phyloP scores from a whole-genome alignment of 1,140 invertebrate species.

The Scaptodrosophila lebanonensis region DNA sequence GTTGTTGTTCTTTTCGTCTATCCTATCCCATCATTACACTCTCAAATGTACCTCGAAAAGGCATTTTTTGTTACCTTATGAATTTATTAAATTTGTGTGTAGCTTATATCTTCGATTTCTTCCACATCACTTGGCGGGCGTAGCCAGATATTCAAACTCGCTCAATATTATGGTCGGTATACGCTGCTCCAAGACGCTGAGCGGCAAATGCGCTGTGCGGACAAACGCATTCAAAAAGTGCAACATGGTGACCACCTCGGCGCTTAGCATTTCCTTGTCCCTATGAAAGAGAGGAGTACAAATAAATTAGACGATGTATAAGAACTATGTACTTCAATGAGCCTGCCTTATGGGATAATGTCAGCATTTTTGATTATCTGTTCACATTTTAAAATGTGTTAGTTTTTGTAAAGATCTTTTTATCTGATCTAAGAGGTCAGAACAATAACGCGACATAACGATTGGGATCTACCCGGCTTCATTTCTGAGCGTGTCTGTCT shows the following conservation, averaged over 20 bases:
- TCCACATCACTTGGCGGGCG: slow-evolving; percentile 31
- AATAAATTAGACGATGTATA: too few species aligned
- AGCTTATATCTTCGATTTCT: too few species aligned
- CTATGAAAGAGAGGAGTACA: slow-evolving; percentile 11
- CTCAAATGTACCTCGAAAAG: slow-evolving; percentile 32
- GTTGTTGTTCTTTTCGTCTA: background rate
- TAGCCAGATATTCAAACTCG: slow-evolving; percentile 63
- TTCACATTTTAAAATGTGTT: too few species aligned
- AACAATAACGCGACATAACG: too few species aligned
- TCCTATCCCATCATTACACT: slow-evolving; percentile 9
- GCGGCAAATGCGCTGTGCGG: slow-evolving; percentile 42
- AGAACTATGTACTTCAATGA: too few species aligned
- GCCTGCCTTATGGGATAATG: too few species aligned
- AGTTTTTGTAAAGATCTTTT: background rate
- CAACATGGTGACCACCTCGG: slow-evolving; percentile 47
- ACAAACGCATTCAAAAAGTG: slow-evolving; percentile 58
- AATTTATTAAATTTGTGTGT: slow-evolving; percentile 48
- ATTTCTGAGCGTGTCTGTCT: too few species aligned
- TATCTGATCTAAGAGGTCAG: too few species aligned
- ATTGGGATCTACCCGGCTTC: too few species aligned
- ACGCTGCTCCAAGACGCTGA: slow-evolving; percentile 55
- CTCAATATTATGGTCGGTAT: slow-evolving; percentile 65
- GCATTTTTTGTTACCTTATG: slow-evolving; percentile 48
- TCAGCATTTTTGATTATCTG: too few species aligned
- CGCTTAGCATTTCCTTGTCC: slow-evolving; percentile 50